Evolutionary conservation across 2,888 invertebrate genomes (phyloP), one percentile per base, ranked within the genome.

Genomic region (Leptarthrus brevirostris): DNA sequence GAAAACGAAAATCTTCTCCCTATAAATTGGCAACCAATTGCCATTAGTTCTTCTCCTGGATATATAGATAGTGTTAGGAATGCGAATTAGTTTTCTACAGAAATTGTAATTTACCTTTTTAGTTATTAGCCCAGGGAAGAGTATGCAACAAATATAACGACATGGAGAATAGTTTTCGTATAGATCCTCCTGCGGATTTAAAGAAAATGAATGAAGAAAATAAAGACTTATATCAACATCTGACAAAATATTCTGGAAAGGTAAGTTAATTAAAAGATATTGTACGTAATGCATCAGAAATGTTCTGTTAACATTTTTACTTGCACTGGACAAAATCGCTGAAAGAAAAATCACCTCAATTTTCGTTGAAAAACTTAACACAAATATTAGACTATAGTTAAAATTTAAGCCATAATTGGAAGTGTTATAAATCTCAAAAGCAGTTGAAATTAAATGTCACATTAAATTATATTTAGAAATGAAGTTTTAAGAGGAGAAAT

Each of bases 21-120:
- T n/a, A 82, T 90, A 73, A 82, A 84, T 0, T 97, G 97, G 97
- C 93, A 93, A 80, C 97, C 97, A 0, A 90, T 96, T 75, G 94
- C 97, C 6, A 90, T 97, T 1, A 93, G 93, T 83, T 90, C 93
- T 0, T 85, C 90, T 30, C 93, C 95, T 0, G 86, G 87, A 70
- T 80, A 87, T 54, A 81, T 89, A 75, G 95, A 96, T 83, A 90
- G 90, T 86, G 94, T 94, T 87, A 84, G 20, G 3, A 49, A 3
- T 49, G 5, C 18, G 3, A 18, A 49, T 64, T 40, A 26, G n/a
- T 30, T n/a, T 44, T 26, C n/a, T 26, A 16, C 20, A 10, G 24
- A 6, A 16, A 24, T 49, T 26, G n/a, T 12, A 12, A 44, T 26
- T 0, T 18, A 24, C 52, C 69, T 49, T 54, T 52, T 40, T 18